A percentile compares a stretch with the other conserved stretches of the same genome.
These are phyloP conservation scores for Torymus aiolomorphi DNA, from an alignment of 2,888 invertebrate species.

Conservation along the genomic window DNA sequence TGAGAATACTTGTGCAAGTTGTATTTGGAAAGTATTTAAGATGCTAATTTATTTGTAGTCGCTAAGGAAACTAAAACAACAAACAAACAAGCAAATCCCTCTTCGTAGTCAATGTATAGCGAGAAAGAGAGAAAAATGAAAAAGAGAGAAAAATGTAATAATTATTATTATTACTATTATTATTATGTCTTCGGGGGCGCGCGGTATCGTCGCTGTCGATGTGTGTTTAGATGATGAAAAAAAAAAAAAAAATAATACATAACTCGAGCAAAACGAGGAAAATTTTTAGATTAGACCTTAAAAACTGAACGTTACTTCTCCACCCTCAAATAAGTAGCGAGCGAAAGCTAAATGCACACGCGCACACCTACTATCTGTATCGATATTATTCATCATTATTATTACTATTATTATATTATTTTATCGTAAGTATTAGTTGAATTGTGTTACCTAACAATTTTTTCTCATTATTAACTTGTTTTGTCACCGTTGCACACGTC, in stretches of 20 bases:
- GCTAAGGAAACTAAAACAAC: conserved; percentile 49
- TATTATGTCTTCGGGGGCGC: conserved; percentile 13
- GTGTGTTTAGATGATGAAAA: conserved; percentile 48
- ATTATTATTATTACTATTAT: conserved; percentile 21
- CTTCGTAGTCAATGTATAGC: conserved; percentile 70
- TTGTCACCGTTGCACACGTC: conserved; percentile 52
- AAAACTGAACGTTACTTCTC: conserved; percentile 36
- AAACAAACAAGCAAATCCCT: conserved; percentile 58
- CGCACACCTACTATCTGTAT: conserved; percentile 14
- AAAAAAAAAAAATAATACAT: background rate
- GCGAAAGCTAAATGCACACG: conserved; percentile 41
- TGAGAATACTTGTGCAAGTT: conserved; percentile 59
- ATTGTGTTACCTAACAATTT: conserved; percentile 53
- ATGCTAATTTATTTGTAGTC: conserved; percentile 70
- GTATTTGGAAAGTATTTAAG: conserved; percentile 68
- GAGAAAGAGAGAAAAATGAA: conserved; percentile 49
- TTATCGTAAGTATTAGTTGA: conserved; percentile 57
- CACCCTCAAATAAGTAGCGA: conserved; percentile 33
- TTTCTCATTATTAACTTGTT: conserved; percentile 52
- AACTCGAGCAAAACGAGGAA: conserved; percentile 19
- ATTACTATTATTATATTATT: conserved; percentile 34
- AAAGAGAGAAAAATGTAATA: conserved; percentile 58
- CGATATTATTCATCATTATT: conserved; percentile 54
- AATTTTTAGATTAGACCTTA: conserved; percentile 52
- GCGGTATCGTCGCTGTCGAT: conserved; percentile 26